Evolutionary conservation across 1,140 invertebrate species (phyloP), one percentile per base, ranked within the genome.

Genomic region (Hyles vespertilio): DNA sequence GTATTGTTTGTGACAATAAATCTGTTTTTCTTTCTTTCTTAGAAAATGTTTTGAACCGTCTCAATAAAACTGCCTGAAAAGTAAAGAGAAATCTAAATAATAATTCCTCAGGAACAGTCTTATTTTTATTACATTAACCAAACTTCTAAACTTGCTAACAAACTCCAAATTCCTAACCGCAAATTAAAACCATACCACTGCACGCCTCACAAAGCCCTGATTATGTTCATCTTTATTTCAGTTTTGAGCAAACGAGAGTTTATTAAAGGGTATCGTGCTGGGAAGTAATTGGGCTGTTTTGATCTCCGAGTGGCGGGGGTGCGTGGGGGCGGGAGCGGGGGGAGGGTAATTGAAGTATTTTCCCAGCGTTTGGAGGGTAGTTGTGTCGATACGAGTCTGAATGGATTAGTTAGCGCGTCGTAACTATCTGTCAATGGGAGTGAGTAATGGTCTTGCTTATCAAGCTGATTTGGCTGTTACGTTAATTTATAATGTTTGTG

Each of bases 211-310:
- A 50, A 50, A 56, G 10, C 12, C 11, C 2, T 47, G 72, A 79
- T 85, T 81, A 80, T 81, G 77, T 81, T 82, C 67, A 71, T 79
- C 74, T 84, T 80, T 84, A 82, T 85, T 82, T 79, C 67, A 76
- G 77, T 78, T 85, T 82, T 77, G 74, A 74, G 68, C 75, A 69
- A 77, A 79, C 70, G 77, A 73, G 79, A 66, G 73, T 79, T 74
- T 81, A 84, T 85, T 84, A 85, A 81, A 87, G 81, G 81, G 73
- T 8, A 59, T 79, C 76, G 71, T 69, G 70, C 73, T 75, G 74
- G 53, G 74, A 70, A 72, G 79, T 87, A 85, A 87, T 85, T 87
- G 81, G 82, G 70, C 79, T 85, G 78, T 80, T 85, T 85, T 82
- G 79, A 81, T 80, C 58, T 68, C 62, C 52, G 52, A 12, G 47